phyloP scores from a whole-genome alignment of 2,113 vertebrate species.

The Bubo blakistoni region DNA sequence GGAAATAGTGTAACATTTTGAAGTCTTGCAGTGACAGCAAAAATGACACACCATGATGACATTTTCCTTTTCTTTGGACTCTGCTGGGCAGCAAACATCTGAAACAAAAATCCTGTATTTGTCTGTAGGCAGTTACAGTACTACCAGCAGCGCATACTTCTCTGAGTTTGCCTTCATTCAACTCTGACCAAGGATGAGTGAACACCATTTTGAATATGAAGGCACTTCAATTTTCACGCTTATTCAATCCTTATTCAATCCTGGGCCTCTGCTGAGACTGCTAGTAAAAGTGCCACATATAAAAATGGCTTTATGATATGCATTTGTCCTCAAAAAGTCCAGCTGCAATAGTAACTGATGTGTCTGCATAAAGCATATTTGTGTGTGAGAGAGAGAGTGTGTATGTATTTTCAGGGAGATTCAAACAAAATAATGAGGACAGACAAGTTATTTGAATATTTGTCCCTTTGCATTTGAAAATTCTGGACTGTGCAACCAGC shows the following conservation, averaged over 20 bases:
- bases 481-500: not conserved
- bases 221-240: constrained; percentile 4
- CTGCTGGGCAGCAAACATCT: not conserved
- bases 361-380: not conserved
- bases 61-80: not conserved
- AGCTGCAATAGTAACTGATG: not conserved
- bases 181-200: not conserved
- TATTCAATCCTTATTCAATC: not conserved
- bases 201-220: not conserved
- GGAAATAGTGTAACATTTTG: not conserved
- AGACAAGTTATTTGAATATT: not conserved
- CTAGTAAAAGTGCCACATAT: not conserved
- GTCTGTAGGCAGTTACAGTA: not conserved
- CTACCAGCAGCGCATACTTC: not conserved
- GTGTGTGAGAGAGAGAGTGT: not conserved
- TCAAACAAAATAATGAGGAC: not conserved
- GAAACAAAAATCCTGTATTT: not conserved
- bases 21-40: not conserved
- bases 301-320: not conserved
- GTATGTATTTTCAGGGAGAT: not conserved
- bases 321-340: not conserved
- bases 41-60: not conserved
- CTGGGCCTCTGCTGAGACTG: not conserved
- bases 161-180: not conserved
- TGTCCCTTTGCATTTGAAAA: not conserved